A percentile compares a stretch with the other conserved stretches of the same genome.
phyloP scores from a whole-genome alignment of 2,797 vertebrate species.

The Poecilia picta region DNA sequence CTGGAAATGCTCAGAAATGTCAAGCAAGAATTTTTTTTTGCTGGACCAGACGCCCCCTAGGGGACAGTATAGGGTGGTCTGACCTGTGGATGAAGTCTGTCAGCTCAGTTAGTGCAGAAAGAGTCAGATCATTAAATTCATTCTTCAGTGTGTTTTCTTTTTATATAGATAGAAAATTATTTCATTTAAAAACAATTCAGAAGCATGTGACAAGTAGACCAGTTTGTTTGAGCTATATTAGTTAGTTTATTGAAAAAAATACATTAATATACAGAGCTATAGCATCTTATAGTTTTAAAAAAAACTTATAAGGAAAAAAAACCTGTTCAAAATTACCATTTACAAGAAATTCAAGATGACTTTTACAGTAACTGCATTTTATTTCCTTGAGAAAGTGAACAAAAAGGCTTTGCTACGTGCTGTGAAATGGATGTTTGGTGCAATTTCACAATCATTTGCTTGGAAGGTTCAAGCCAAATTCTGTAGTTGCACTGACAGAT shows the following conservation, averaged over 20 bases:
- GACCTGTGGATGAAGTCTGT: background rate
- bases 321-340: background rate
- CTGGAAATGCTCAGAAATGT: background rate
- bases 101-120: background rate
- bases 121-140: background rate
- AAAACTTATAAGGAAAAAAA: background rate
- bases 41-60: no score
- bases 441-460: constrained; percentile 24
- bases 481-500: constrained; percentile 26
- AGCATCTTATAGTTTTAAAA: background rate
- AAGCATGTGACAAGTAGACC: background rate
- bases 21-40: background rate
- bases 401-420: background rate
- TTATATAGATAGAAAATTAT: background rate
- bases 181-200: background rate
- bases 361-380: background rate
- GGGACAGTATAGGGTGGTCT: no score
- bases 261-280: background rate
- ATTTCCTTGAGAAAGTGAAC: background rate
- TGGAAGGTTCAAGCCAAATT: constrained; percentile 9
- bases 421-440: constrained; percentile 9
- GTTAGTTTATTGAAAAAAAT: background rate
- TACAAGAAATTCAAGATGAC: background rate
- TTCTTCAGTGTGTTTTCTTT: background rate
- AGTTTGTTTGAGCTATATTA: background rate